Evolutionary conservation across 2,888 invertebrate species (phyloP).

Genomic region (Eustalomyia histrio): DNA sequence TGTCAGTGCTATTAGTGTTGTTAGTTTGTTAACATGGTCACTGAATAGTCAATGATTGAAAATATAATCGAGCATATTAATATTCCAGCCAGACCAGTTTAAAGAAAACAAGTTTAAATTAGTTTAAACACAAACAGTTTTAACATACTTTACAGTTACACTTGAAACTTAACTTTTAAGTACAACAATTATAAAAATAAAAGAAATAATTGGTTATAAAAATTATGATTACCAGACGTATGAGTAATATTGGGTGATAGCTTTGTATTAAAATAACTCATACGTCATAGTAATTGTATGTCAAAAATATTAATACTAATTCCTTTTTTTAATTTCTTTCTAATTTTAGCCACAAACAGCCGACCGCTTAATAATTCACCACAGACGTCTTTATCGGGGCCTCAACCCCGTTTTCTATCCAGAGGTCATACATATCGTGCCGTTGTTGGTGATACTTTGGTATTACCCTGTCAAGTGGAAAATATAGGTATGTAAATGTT

Average conservation of each 20-base stretch:
- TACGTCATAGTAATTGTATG: background rate
- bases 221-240: background rate
- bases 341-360: constrained; percentile 74
- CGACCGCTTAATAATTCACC: constrained; percentile 74
- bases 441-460: constrained; percentile 87
- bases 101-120: too few species aligned
- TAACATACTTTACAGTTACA: too few species aligned
- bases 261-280: background rate
- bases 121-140: too few species aligned
- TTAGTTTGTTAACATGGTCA: background rate
- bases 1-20: background rate
- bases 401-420: constrained; percentile 85
- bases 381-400: constrained; percentile 70
- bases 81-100: too few species aligned
- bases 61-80: too few species aligned
- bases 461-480: constrained; percentile 90
- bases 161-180: too few species aligned
- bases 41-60: background rate
- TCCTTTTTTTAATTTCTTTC: background rate
- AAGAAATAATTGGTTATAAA: too few species aligned
- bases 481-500: constrained; percentile 84
- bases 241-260: background rate
- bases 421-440: constrained; percentile 88
- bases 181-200: too few species aligned
- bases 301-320: too few species aligned